Base-by-base conservation (phyloP, 2,888 invertebrate genomes). In the Tiliacea citrago region DNA sequence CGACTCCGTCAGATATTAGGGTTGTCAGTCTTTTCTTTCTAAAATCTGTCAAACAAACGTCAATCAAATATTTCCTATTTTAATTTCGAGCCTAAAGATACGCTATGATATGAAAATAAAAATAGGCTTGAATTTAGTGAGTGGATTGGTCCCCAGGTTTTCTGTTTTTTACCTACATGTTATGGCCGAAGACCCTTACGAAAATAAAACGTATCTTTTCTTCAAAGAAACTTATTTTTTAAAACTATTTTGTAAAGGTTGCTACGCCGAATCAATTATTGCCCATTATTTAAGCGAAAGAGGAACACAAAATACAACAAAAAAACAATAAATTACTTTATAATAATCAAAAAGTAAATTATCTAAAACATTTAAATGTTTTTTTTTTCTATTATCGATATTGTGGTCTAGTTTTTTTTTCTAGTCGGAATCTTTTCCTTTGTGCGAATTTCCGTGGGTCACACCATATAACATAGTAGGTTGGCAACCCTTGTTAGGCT, bases 1-100 rank as follows among this genome's bases (percentile, higher is more conserved):
- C 42, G 81, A 86, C 81, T 86, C 88, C 91, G 91, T 90, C 63
- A 51, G 35, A 39, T 24, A 5, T 13, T 75, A 75, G 76, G 75
- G 76, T 55, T 77, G 76, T 49, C 76, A 49, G 21, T 51, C n/a
- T 58, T 16, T 51, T 16, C 42, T 35, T 70, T 55, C 2, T 12
- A 62, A 73, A 80, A n/a, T 45, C 29, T 45, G n/a, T 35, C 61
- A 49, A 35, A 80, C 53, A 49, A 42, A 55, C 18, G 16, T 61
- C 21, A n/a, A 16, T 53, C 45, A 79, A 51, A 47, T n/a, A 60
- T n/a, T 73, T 42, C 12, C 7, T 6, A 39, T 47, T 57, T 45
- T 21, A n/a, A 45, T 42, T 21, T 35, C 1, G 6, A 51, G 12
- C 1, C 8, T 4, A 16, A 70, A 77, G 24, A 16, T 21, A n/a